Base-by-base conservation (phyloP, 2,797 vertebrate genomes). In the Meriones psammophilus region DNA sequence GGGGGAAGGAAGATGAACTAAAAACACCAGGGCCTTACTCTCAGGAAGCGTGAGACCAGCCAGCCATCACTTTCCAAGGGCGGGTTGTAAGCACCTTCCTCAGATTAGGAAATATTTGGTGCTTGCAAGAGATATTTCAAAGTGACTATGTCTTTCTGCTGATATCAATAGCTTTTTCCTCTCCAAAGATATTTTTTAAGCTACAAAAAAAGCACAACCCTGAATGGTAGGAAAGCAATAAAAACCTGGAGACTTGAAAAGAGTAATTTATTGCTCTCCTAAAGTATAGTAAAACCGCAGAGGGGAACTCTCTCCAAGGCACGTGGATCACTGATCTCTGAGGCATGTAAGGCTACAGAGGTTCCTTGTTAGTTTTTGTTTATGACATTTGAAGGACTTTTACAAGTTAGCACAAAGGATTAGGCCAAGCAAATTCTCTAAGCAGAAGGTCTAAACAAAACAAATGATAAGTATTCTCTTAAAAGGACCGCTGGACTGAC, bases 191-290 rank as follows among this genome's bases (percentile, higher is more conserved):
- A 54, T n/a, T 20, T 79, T 33, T 54, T 84, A 36, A 94, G 78
- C 20, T 54, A 87, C 62, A 89, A 76, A 94, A 80, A 80, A 8
- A 54, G 18, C 36, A 46, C 17, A 89, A 3, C 54, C 60, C 81
- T 58, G 30, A 81, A 69, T 30, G 10, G 42, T n/a, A 93, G 8
- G 39, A 66, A 96, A 91, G 64, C 24, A 78, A 79, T 74, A 69
- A 89, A 90, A 89, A 94, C 30, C 50, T 80, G 4, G 54, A 90
- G 76, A n/a, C 92, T 89, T 88, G 58, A 77, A 33, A 96, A 91
- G 46, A 85, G 3, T 71, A 7, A 69, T 36, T 69, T 54, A 92
- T 42, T 79, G 71, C 14, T 50, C 6, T 20, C 60, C 74, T 77
- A 66, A 77, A 36, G 42, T 95, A 92, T 64, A 68, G 13, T 58